Conservation (phyloP, 2,888 invertebrate species). For the Dilophus febrilis region DNA sequence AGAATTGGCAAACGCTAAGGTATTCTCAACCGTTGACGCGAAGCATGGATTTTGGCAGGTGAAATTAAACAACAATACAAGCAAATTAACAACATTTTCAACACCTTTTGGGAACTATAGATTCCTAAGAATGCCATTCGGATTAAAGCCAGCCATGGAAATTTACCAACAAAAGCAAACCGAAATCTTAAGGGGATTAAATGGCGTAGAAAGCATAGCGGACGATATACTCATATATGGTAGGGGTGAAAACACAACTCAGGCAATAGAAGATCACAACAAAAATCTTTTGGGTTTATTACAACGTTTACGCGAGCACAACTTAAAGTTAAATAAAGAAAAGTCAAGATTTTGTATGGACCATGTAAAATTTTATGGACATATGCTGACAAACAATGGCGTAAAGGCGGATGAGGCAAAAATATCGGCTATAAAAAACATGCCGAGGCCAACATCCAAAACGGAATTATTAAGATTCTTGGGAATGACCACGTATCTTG, state of each 20-base stretch:
- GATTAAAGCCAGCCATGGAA: conserved; percentile 10
- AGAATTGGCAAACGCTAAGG: conserved; percentile 5
- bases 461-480: conserved; percentile 14
- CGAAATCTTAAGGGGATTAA: conserved; percentile 6
- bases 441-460: conserved; percentile 10
- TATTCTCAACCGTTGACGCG: conserved; percentile 2
- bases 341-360: conserved; percentile 10
- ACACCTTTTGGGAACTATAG: conserved; percentile 6
- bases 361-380: conserved; percentile 12
- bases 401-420: conserved; percentile 10
- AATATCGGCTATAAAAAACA: conserved; percentile 13
- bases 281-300: conserved; percentile 9
- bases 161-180: conserved; percentile 9
- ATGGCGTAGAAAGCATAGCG: conserved; percentile 8
- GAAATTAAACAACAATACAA: neutral
- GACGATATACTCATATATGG: conserved; percentile 11
- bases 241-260: conserved; percentile 7
- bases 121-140: conserved; percentile 8
- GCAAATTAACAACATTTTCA: conserved; percentile 3
- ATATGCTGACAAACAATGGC: conserved; percentile 9
- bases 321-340: conserved; percentile 12
- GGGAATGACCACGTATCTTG: conserved; percentile 15
- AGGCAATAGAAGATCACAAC: conserved; percentile 13
- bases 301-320: conserved; percentile 7
- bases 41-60: conserved; percentile 12